A percentile compares a stretch with the other conserved stretches of the same genome.
Evolutionary conservation across 2,888 invertebrate genomes (phyloP).

Genomic region (Ophion slaviceki): DNA sequence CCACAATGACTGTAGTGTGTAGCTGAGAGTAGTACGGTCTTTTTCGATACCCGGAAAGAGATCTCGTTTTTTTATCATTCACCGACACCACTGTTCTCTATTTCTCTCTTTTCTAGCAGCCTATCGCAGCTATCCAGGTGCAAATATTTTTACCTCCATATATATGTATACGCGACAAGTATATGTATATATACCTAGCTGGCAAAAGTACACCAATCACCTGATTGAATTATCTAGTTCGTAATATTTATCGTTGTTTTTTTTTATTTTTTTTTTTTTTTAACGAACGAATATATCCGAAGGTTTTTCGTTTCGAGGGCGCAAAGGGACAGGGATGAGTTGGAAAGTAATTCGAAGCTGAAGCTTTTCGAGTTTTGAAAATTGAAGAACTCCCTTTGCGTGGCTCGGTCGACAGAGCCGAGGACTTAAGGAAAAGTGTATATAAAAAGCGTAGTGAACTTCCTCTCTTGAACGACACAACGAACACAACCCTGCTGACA

Average conservation of each 20-base stretch:
- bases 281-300: constrained; percentile 50
- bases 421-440: constrained; percentile 65
- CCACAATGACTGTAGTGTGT: constrained; percentile 81
- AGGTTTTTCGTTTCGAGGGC: constrained; percentile 52
- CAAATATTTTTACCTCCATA: constrained; percentile 74
- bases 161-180: constrained; percentile 9
- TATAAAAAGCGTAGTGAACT: constrained; percentile 73
- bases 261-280: constrained; percentile 3
- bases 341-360: too few relatives aligned
- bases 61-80: constrained; percentile 80
- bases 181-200: constrained; percentile 72
- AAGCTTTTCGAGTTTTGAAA: background rate
- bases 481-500: constrained; percentile 84
- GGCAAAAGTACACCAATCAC: constrained; percentile 82
- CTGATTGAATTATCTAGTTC: constrained; percentile 78
- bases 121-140: constrained; percentile 84
- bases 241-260: constrained; percentile 67
- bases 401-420: constrained; percentile 70
- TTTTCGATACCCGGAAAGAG: constrained; percentile 77
- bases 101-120: constrained; percentile 83
- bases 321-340: constrained; percentile 27
- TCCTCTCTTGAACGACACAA: constrained; percentile 80
- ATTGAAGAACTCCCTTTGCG: constrained; percentile 19
- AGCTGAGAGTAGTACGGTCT: constrained; percentile 80
- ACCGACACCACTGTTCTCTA: constrained; percentile 83